These are phyloP conservation scores for Bembecia ichneumoniformis DNA, from an alignment of 2,888 invertebrate genomes.

Conservation along the genomic window DNA sequence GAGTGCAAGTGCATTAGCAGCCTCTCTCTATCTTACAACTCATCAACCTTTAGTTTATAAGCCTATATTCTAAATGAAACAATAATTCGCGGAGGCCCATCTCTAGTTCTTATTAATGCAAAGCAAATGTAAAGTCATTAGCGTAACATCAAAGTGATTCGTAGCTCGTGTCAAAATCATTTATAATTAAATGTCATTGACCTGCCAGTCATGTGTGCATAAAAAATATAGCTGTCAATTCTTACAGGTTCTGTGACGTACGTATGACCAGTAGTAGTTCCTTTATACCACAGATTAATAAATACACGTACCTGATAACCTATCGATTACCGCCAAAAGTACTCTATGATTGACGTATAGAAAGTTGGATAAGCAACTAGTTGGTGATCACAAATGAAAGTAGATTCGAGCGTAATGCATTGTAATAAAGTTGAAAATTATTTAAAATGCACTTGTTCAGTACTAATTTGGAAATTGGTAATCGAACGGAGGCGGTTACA, in stretches of 20 bases:
- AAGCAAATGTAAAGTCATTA: background rate
- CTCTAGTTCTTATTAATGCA: no score
- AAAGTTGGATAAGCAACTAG: constrained; percentile 26
- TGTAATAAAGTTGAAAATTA: constrained; percentile 24
- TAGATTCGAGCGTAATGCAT: constrained; percentile 9
- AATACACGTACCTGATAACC: constrained; percentile 49
- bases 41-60: no score
- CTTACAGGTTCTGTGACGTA: constrained; percentile 21
- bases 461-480: constrained; percentile 12
- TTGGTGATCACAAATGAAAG: background rate
- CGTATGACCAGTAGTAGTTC: constrained; percentile 10
- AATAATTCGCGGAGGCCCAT: no score
- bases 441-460: constrained; percentile 7
- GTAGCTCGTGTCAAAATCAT: background rate
- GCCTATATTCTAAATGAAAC: no score
- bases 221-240: constrained; percentile 17
- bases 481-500: constrained; percentile 17
- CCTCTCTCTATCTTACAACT: no score
- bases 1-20: no score
- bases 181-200: background rate
- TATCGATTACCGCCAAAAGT: constrained; percentile 47
- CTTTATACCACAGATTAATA: constrained; percentile 46
- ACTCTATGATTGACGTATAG: constrained; percentile 46
- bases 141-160: background rate
- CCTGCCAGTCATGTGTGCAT: constrained; percentile 1